These are phyloP conservation scores for Pterocles orientalis DNA, from an alignment of 2,113 vertebrate genomes.

Conservation along the genomic window DNA sequence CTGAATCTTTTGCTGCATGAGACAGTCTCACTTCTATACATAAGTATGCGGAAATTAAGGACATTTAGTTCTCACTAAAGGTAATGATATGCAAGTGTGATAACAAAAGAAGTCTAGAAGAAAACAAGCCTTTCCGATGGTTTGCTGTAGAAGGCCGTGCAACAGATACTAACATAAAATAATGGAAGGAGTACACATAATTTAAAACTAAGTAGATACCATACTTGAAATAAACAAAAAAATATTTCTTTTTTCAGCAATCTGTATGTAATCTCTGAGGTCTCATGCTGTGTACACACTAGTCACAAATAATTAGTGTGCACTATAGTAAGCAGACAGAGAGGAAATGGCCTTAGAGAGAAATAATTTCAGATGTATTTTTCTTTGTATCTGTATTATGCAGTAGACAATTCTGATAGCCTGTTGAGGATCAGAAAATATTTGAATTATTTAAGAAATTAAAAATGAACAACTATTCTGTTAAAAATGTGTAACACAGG, in stretches of 20 bases:
- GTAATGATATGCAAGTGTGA: not conserved
- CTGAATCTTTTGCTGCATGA: not conserved
- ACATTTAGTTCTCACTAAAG: not conserved
- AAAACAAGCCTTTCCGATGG: not conserved
- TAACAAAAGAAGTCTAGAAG: not conserved
- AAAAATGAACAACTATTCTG: not conserved
- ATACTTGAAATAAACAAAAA: not conserved
- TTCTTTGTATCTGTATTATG: not conserved
- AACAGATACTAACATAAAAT: not conserved
- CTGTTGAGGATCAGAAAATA: not conserved
- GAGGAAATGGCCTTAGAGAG: not conserved
- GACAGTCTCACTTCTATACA: not conserved
- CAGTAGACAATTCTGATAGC: not conserved
- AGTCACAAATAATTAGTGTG: not conserved
- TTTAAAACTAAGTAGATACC: not conserved
- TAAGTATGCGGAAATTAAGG: not conserved
- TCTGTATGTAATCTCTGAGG: not conserved
- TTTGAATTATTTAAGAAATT: not conserved
- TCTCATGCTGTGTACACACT: not conserved
- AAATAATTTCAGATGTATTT: not conserved
- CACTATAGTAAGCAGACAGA: not conserved
- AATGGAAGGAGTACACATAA: not conserved
- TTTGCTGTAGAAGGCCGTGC: not conserved
- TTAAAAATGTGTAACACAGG: not conserved
- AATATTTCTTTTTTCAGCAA: not conserved